Evolutionary conservation across 2,797 vertebrate species (phyloP).

Genomic region (Centroberyx gerrardi): DNA sequence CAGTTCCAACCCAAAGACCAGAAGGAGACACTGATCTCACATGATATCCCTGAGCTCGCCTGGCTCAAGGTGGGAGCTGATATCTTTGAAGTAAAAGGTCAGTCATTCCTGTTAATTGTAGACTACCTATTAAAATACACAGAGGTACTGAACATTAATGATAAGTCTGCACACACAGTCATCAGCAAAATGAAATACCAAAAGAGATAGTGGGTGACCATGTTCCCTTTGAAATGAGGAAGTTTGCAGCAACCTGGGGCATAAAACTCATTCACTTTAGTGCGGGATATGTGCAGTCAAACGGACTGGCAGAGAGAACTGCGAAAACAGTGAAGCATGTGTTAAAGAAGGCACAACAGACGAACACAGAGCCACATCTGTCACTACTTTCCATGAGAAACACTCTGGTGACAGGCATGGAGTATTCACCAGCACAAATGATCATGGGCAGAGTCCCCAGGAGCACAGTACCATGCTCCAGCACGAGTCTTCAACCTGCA

Average conservation of each 20-base stretch:
- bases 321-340: conserved; percentile 46
- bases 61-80: neutral
- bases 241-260: conserved; percentile 16
- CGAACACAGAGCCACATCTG: conserved; percentile 9
- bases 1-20: conserved; percentile 11
- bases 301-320: conserved; percentile 11
- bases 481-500: neutral
- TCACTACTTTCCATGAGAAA: conserved; percentile 37
- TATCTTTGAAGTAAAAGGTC: conserved; percentile 22
- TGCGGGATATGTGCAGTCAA: conserved; percentile 15
- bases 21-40: conserved; percentile 5
- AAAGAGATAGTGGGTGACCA: conserved; percentile 31
- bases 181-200: conserved; percentile 15
- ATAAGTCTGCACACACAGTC: conserved; percentile 28
- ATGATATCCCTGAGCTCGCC: conserved; percentile 20
- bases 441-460: conserved; percentile 35
- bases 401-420: conserved; percentile 42
- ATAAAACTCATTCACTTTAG: conserved; percentile 37
- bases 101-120: conserved; percentile 20
- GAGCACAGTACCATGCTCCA: conserved; percentile 5
- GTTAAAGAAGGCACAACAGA: conserved; percentile 18
- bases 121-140: conserved; percentile 45
- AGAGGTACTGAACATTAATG: conserved; percentile 21
- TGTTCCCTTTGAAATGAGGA: conserved; percentile 43
- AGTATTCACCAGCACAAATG: conserved; percentile 39